A percentile compares a stretch with the other conserved stretches of the same genome.
Evolutionary conservation across 2,797 vertebrate species (phyloP).

Genomic region (Cuculus canorus): DNA sequence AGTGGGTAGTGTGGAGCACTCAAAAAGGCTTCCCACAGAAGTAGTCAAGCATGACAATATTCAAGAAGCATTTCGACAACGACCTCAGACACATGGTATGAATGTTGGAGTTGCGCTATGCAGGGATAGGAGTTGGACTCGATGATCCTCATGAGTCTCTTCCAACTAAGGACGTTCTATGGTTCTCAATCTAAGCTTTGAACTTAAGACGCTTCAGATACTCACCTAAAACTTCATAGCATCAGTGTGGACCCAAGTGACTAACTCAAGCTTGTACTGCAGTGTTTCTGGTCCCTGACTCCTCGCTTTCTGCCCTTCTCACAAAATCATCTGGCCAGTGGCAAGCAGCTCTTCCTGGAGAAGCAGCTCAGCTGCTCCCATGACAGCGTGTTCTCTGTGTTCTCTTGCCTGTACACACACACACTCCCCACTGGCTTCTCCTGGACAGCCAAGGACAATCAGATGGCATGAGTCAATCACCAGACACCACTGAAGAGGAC

Average conservation of each 20-base stretch:
- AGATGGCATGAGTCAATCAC: not conserved
- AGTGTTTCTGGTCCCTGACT: not conserved
- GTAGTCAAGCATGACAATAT: no score
- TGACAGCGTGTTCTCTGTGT: rapidly evolving
- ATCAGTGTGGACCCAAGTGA: not conserved
- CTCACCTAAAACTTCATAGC: not conserved
- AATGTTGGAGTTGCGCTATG: no score
- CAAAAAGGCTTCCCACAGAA: no score
- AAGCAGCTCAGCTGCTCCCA: not conserved
- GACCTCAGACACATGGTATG: no score
- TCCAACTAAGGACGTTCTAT: no score
- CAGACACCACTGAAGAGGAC: not conserved
- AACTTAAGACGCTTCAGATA: not conserved
- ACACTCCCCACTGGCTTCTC: not conserved
- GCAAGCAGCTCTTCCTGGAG: rapidly evolving
- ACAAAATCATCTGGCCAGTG: not conserved
- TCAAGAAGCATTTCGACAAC: no score
- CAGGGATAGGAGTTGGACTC: no score
- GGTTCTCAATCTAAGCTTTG: not conserved
- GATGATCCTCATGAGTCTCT: no score
- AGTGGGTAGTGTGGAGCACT: no score
- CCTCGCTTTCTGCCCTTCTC: not conserved
- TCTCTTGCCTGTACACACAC: not conserved
- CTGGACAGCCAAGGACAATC: not conserved
- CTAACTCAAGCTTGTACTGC: not conserved